Evolutionary conservation across 2,797 vertebrate species (phyloP).

Genomic region (Hypotaenidia okinawae): DNA sequence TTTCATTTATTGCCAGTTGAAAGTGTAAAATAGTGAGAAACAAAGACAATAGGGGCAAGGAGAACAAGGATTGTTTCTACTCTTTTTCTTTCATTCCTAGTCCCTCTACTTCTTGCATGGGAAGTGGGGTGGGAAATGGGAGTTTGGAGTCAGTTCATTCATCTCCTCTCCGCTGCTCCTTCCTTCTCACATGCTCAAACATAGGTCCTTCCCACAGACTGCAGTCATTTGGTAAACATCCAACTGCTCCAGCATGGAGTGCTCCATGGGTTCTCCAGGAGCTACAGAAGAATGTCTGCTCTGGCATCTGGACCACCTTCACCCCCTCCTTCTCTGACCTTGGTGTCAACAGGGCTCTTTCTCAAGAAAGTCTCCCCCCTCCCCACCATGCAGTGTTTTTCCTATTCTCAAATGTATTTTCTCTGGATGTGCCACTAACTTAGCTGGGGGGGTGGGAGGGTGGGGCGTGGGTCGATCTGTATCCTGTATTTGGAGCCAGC

Average conservation of each 20-base stretch:
- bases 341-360: background rate
- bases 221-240: background rate
- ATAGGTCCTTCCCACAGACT: background rate
- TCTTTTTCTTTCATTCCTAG: background rate
- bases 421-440: no score
- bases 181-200: background rate
- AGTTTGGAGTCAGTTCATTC: background rate
- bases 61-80: no score
- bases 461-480: background rate
- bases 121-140: background rate
- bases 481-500: fast-evolving
- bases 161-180: background rate
- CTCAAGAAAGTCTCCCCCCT: fast-evolving
- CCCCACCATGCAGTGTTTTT: background rate
- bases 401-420: background rate
- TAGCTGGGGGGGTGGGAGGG: no score
- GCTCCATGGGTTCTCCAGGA: background rate
- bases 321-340: background rate
- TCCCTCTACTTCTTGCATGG: background rate
- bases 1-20: background rate
- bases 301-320: background rate
- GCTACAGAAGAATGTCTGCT: background rate
- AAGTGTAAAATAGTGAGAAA: background rate
- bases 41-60: background rate
- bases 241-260: background rate